These are phyloP conservation scores for Sorex araneus DNA, from an alignment of 2,113 vertebrate species.

Conservation along the genomic window DNA sequence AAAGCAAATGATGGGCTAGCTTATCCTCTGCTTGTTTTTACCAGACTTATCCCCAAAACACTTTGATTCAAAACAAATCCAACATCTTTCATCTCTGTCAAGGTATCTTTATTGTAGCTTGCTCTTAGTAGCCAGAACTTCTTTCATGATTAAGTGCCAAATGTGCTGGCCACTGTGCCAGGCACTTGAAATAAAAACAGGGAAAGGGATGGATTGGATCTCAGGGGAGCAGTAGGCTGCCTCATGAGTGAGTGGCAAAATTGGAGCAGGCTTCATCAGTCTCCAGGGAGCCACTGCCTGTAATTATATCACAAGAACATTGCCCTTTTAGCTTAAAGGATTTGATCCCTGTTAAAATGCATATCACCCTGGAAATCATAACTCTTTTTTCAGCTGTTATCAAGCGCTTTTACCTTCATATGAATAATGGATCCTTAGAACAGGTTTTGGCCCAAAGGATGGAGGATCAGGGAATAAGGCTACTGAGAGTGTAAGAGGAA, in stretches of 20 bases:
- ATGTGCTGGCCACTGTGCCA: neutral
- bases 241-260: neutral
- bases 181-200: constrained; percentile 15
- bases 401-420: neutral
- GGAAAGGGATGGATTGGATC: neutral
- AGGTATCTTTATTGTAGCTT: constrained; percentile 1
- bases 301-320: neutral
- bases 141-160: constrained; percentile 18
- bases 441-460: neutral
- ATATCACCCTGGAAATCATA: constrained; percentile 6
- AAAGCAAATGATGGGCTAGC: neutral
- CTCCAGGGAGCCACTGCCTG: neutral
- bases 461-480: neutral
- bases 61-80: constrained; percentile 18
- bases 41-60: neutral
- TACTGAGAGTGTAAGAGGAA: neutral
- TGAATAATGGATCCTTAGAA: neutral
- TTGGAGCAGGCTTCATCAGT: neutral
- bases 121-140: constrained; percentile 30
- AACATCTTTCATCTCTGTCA: neutral
- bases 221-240: neutral
- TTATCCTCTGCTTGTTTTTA: neutral
- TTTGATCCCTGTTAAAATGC: constrained; percentile 30
- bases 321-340: neutral
- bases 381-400: constrained; percentile 19